These are phyloP conservation scores for Sebastes aleutianus DNA, from an alignment of 2,797 vertebrate genomes.

Conservation along the genomic window DNA sequence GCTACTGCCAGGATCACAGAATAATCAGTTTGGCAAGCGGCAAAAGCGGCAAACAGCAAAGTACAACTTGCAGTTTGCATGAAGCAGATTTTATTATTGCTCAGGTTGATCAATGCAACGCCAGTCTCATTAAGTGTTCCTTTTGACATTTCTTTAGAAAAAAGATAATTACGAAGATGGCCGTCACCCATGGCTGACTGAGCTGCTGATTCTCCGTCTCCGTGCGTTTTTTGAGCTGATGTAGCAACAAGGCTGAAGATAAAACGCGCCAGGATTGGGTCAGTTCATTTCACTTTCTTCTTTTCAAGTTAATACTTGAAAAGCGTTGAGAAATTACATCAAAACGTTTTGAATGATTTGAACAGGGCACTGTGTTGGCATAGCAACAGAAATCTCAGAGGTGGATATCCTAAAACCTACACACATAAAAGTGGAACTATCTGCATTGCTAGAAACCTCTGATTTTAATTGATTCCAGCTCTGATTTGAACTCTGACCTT, in stretches of 20 bases:
- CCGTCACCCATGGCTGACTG: not conserved
- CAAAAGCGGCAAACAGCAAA: not conserved
- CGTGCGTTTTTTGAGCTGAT: not conserved
- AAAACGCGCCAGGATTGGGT: not conserved
- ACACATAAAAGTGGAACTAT: not conserved
- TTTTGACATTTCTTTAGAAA: not conserved
- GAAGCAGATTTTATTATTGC: not conserved
- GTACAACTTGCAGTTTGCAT: not conserved
- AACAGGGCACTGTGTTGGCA: not conserved
- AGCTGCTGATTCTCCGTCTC: not conserved
- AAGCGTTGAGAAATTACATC: not conserved
- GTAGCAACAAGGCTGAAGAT: not conserved
- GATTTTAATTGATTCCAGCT: not conserved
- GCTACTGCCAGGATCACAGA: not conserved
- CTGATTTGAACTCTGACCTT: conserved; percentile 68
- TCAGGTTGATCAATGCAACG: not conserved
- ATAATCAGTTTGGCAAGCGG: not conserved
- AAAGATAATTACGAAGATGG: not conserved
- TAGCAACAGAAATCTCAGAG: not conserved
- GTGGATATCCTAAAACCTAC: not conserved
- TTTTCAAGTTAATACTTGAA: not conserved
- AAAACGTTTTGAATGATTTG: not conserved
- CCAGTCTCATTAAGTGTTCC: not conserved
- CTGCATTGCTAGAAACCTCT: too few relatives aligned
- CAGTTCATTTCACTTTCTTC: not conserved